Conservation (phyloP, 2,113 vertebrate species). For the Pituophis catenifer region DNA sequence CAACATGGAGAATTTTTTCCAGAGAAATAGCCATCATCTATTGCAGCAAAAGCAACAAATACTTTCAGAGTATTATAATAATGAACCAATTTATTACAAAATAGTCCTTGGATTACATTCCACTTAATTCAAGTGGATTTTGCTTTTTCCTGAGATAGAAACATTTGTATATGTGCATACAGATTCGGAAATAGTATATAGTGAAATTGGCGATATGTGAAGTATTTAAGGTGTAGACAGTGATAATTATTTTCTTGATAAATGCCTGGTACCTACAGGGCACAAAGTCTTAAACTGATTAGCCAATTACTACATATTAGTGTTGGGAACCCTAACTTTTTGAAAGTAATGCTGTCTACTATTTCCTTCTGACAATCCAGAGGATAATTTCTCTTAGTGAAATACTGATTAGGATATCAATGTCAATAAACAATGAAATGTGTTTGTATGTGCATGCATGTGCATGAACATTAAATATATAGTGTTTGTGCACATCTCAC, state of each 20-base stretch:
- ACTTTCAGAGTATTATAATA: not conserved
- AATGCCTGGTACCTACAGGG: not conserved
- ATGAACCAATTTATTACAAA: not conserved
- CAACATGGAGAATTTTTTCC: not conserved
- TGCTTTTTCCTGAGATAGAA: not conserved
- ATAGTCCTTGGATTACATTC: not conserved
- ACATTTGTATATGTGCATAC: not conserved
- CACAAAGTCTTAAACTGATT: not conserved
- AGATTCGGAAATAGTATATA: not conserved
- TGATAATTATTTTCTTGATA: not conserved
- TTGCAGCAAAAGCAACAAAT: not conserved
- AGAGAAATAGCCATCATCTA: not conserved
- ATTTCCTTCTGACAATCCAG: not conserved
- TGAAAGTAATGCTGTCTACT: not conserved
- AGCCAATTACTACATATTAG: not conserved
- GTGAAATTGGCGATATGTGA: not conserved
- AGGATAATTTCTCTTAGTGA: not conserved
- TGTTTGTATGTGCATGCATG: not conserved
- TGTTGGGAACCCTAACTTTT: not conserved
- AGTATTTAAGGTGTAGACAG: not conserved
- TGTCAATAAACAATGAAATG: not conserved
- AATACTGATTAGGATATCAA: not conserved
- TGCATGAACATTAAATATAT: not conserved
- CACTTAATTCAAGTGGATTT: not conserved
- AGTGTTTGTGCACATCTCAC: not conserved